These are phyloP conservation scores for Sphinx pinastri DNA, from an alignment of 2,888 invertebrate genomes.

Conservation along the genomic window DNA sequence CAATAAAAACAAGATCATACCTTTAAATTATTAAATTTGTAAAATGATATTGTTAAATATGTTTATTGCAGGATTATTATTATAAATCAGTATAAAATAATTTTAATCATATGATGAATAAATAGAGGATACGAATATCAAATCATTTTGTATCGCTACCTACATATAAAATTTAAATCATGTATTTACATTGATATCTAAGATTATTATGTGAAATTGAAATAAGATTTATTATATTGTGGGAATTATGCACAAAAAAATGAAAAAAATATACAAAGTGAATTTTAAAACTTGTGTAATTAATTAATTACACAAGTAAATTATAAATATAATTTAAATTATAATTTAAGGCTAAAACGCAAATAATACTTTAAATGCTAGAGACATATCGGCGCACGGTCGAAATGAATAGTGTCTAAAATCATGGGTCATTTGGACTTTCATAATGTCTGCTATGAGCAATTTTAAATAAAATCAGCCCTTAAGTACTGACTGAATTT, in stretches of 20 bases:
- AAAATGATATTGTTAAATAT: too few species aligned
- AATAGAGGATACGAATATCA: background rate
- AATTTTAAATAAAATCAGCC: too few species aligned
- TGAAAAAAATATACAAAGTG: background rate
- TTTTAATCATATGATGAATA: too few species aligned
- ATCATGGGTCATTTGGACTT: background rate
- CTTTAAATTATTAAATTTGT: too few species aligned
- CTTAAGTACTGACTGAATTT: too few species aligned
- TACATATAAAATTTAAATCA: slow-evolving; percentile 31
- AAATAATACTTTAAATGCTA: background rate
- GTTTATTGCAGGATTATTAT: too few species aligned
- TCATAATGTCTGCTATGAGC: background rate
- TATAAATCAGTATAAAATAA: too few species aligned
- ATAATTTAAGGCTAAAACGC: slow-evolving; percentile 7
- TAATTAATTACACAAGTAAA: too few species aligned
- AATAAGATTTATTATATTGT: background rate
- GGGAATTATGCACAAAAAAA: background rate
- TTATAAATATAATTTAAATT: too few species aligned
- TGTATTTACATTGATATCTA: slow-evolving; percentile 30
- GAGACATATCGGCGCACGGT: slow-evolving; percentile 4
- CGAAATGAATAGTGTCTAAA: background rate
- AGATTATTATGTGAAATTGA: slow-evolving; percentile 14
- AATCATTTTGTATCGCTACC: slow-evolving; percentile 31
- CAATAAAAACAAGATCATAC: too few species aligned
- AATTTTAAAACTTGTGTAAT: slow-evolving; percentile 3